These are phyloP conservation scores for Anthophora plumipes DNA, from an alignment of 2,888 invertebrate species.

Conservation along the genomic window DNA sequence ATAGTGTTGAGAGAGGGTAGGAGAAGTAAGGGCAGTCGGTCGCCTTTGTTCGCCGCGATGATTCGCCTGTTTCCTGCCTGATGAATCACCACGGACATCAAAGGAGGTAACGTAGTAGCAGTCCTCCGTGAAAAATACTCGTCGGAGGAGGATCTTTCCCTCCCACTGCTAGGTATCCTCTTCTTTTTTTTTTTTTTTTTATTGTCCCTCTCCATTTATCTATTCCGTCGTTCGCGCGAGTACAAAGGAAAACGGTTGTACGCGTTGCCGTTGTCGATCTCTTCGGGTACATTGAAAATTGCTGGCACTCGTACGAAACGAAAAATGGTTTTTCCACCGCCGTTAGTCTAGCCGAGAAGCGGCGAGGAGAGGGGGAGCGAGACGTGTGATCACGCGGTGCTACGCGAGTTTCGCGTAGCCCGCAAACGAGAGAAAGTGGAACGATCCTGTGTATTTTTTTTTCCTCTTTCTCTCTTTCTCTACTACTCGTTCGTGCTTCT, in stretches of 20 bases:
- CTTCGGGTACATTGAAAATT: slow-evolving; percentile 51
- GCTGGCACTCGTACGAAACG: slow-evolving; percentile 53
- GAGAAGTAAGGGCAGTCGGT: neutral
- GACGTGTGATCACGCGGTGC: neutral
- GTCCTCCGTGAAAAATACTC: slow-evolving; percentile 12
- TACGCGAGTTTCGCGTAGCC: neutral
- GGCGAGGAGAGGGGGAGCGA: too few species aligned
- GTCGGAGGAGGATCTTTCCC: slow-evolving; percentile 45
- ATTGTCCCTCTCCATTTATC: slow-evolving; percentile 2
- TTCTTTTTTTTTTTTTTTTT: too few species aligned
- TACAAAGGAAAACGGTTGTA: slow-evolving; percentile 26
- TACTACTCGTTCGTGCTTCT: neutral
- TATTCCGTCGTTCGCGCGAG: slow-evolving; percentile 20
- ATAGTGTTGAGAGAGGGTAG: slow-evolving; percentile 24
- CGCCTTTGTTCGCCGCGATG: slow-evolving; percentile 48
- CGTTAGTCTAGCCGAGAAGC: neutral
- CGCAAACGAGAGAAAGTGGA: slow-evolving; percentile 17
- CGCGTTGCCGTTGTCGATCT: slow-evolving; percentile 34
- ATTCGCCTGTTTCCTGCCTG: slow-evolving; percentile 50
- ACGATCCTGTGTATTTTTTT: neutral
- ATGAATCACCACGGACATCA: slow-evolving; percentile 52
- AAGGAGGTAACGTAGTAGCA: slow-evolving; percentile 58
- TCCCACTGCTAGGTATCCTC: too few species aligned
- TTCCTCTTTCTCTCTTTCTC: too few species aligned
- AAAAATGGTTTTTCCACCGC: slow-evolving; percentile 20